Evolutionary conservation across 2,113 vertebrate genomes (phyloP).

Genomic region (Grammomys dolichurus): DNA sequence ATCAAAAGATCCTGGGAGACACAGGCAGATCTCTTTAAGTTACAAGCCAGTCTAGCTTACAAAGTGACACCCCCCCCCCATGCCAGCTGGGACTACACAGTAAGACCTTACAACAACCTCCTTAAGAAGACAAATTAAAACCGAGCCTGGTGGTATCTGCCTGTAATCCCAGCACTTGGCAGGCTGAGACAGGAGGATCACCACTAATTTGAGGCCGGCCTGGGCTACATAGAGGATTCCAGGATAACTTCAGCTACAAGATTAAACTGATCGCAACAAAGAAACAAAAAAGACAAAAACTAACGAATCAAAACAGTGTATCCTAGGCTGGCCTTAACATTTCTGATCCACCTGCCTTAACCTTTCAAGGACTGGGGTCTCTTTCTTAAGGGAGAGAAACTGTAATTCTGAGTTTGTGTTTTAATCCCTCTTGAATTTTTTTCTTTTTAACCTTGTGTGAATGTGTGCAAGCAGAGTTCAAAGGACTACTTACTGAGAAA

Average conservation of each 20-base stretch:
- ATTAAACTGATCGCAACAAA: neutral
- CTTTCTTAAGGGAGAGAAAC: neutral
- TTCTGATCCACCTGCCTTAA: neutral
- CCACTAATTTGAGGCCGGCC: neutral
- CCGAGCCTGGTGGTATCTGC: neutral
- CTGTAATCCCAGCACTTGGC: neutral
- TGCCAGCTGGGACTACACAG: neutral
- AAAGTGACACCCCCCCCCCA: neutral
- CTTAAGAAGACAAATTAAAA: neutral
- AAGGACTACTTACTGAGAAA: neutral
- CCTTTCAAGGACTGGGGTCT: neutral
- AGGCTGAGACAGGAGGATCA: neutral
- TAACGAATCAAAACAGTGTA: neutral
- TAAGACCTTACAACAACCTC: neutral
- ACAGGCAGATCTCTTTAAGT: neutral
- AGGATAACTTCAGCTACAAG: neutral
- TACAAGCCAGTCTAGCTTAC: neutral
- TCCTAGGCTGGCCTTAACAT: neutral
- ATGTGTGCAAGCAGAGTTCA: neutral
- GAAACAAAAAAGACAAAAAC: neutral
- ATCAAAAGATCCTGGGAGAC: neutral
- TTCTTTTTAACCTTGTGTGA: neutral
- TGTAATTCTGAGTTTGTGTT: neutral
- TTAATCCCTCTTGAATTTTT: neutral
- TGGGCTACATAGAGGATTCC: neutral